Evolutionary conservation across 2,113 vertebrate genomes (phyloP), one percentile per base, ranked within the genome.

Genomic region (Pavo muticus): DNA sequence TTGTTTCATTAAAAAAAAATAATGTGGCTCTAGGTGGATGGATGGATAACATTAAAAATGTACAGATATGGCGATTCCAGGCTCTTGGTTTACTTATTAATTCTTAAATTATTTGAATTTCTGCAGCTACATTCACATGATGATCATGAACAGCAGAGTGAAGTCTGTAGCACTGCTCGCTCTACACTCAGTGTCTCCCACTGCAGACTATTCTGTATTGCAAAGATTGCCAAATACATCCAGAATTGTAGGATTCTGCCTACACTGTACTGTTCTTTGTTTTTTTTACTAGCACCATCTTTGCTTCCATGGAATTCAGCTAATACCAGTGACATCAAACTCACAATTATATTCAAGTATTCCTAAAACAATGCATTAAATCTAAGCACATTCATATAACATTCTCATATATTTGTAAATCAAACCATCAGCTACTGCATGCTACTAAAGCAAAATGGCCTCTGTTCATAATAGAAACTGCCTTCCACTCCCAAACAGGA

Each of bases 1-100:
- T 77, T 91, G 15, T 59, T 94, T 89, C 65, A 70, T 85, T 89
- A 18, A 52, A 92, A 91, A 77, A 54, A 47, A 47, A 18, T 32
- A 90, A 64, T 35, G 25, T 92, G 4, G 30, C 32, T 56, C 24
- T 39, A 73, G 5, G 47, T 60, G 47, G 68, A 72, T 24, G 14
- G 27, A 74, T 64, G 10, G 17, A 6, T 10, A 79, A 14, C 3
- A 13, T 45, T 42, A 39, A 57, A 74, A 85, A 48, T 23, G 4
- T 63, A 52, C 1, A 1, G 42, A 30, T 52, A 27, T n/a, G 18
- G 14, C 68, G 50, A 60, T 75, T 90, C 63, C 72, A 90, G 30
- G 47, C 9, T 76, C 32, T 67, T 40, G 5, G 4, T 76, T 78
- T 86, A 54, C 9, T 50, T 77, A 40, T 27, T 44, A 37, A 57